phyloP scores from a whole-genome alignment of 2,113 vertebrate species.

The Thermophis baileyi region DNA sequence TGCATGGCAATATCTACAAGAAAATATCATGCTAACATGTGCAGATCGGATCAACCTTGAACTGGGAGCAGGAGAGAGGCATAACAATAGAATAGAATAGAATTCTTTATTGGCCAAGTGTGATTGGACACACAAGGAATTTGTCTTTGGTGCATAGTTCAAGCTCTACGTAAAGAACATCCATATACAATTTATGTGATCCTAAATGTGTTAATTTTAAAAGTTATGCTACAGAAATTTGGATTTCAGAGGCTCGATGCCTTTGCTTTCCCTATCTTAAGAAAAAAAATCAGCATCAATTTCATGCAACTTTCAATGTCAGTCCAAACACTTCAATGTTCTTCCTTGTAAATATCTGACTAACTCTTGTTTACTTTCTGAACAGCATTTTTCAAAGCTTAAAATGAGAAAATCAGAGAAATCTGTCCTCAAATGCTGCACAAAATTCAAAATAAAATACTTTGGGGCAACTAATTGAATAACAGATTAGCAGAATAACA shows the following conservation, averaged over 20 bases:
- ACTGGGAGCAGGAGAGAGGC: not conserved
- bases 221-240: not conserved
- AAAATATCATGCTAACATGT: not conserved
- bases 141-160: not conserved
- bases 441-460: not conserved
- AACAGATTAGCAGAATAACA: too few relatives aligned
- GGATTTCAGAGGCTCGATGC: not conserved
- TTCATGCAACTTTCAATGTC: conserved; percentile 5
- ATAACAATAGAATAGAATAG: not conserved
- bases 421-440: not conserved
- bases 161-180: not conserved
- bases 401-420: not conserved
- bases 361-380: not conserved
- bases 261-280: not conserved
- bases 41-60: not conserved
- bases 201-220: not conserved
- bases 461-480: not conserved
- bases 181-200: not conserved
- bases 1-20: not conserved
- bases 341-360: not conserved
- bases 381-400: not conserved
- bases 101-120: too few relatives aligned
- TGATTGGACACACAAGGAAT: too few relatives aligned
- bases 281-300: not conserved
- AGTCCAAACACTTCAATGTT: conserved; percentile 3